Evolutionary conservation across 2,113 vertebrate genomes (phyloP), one percentile per base, ranked within the genome.

Genomic region (Agelaius phoeniceus): DNA sequence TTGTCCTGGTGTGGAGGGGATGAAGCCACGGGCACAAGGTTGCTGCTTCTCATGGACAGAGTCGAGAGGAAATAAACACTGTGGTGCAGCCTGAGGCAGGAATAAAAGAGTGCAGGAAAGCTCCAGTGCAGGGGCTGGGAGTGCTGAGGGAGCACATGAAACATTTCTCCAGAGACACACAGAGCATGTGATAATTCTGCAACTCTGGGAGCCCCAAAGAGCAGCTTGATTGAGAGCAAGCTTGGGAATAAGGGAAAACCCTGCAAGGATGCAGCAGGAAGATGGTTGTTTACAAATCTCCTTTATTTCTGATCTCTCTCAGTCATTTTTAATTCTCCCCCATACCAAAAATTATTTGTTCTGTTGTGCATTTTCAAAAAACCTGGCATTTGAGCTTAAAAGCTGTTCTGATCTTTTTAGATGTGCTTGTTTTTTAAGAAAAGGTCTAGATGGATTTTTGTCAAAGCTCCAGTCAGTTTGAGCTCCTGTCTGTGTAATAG

Each of bases 401-500:
- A 96, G 84, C 46, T 9, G 4, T 86, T 92, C 59, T 90, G 87
- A 91, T 91, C 77, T 87, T 86, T 75, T 89, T 68, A 87, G 76
- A 93, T 89, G 37, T 66, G 59, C 89, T 89, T 86, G 84, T 61
- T 95, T 95, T 94, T 85, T 76, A 79, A 85, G 91, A 59, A 79
- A 90, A 93, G 85, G 39, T 76, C 83, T 88, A 62, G 94, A 49
- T 5, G 35, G 76, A 54, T 83, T 94, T 91, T 88, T 92, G 91
- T 96, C 86, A 90, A 66, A 88, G 31, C 31, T 90, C 58, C 2
- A 43, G 66, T 67, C 72, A 90, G 15, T 84, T 41, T 80, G 59
- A 95, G 86, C 59, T 93, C 19, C 76, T 93, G 72, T 96, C 84
- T 74, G 54, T 84, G 43, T 78, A 91, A 80, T 96, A 97, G 79